Evolutionary conservation across 2,113 vertebrate species (phyloP), one percentile per base, ranked within the genome.

Genomic region (Tupaia chinensis): DNA sequence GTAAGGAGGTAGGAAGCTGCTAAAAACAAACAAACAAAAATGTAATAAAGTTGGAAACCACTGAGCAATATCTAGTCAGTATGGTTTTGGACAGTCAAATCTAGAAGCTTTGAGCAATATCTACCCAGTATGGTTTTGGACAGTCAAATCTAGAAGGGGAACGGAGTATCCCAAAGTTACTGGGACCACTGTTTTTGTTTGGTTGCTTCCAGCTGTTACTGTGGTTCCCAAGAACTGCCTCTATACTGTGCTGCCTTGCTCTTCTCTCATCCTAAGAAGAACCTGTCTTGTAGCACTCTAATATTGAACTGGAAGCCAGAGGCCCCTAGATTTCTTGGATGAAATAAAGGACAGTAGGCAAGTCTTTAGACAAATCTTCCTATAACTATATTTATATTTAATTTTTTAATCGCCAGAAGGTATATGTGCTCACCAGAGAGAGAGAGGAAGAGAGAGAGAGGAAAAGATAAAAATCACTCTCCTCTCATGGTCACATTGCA

Each of bases 261-360:
- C 7, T 89, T 94, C 68, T 89, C 65, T 32, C n/a, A 65, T 84
- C 16, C 9, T 66, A 79, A 94, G n/a, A 54, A 92, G 20, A 60
- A 70, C 14, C 60, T 32, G 13, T 60, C 23, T 86, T 83, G 11
- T 58, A 94, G 76, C 7, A 78, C 53, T 27, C 61, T 89, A 65
- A 54, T 11, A 61, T 9, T 82, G 63, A 94, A 27, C 25, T 78
- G 76, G 72, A 89, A 61, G 61, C 27, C 68, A 80, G 70, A 84
- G 77, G 13, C 15, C 76, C 76, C 44, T 97, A 34, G 54, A 80
- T 95, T 89, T 95, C 34, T 90, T 96, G 34, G 60, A 69, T 96
- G 44, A 93, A 96, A 76, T 94, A 93, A 96, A 89, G 87, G 63
- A 82, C 65, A 95, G 76, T 66, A 94, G 19, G 25, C 81, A 95